These are phyloP conservation scores for Luidia sarsii DNA, from an alignment of 53 echinoderm and acorn worm species.

Conservation along the genomic window DNA sequence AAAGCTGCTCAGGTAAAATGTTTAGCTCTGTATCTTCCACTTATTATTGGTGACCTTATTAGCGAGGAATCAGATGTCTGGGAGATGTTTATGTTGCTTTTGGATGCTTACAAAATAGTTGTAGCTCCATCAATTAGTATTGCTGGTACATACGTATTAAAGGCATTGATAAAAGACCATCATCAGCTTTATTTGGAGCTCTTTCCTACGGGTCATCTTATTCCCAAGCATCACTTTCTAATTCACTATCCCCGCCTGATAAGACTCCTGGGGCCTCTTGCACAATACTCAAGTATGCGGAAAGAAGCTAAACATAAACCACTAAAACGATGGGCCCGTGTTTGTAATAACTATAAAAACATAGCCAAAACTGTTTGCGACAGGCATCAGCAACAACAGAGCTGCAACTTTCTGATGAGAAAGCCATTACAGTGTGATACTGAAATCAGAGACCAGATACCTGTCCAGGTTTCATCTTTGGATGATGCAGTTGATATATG, in stretches of 20 bases:
- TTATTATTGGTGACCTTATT: conserved; percentile 62
- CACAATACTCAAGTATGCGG: conserved; percentile 43
- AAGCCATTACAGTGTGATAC: conserved; percentile 11
- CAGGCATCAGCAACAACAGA: conserved; percentile 58
- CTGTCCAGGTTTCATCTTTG: conserved; percentile 36
- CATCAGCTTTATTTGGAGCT: conserved; percentile 56
- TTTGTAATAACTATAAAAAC: conserved; percentile 52
- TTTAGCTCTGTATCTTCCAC: conserved; percentile 29
- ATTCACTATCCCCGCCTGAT: conserved; percentile 44
- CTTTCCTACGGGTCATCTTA: conserved; percentile 52
- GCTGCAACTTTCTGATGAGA: conserved; percentile 27
- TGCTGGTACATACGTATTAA: conserved; percentile 47
- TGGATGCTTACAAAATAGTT: conserved; percentile 58
- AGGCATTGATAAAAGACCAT: conserved; percentile 61
- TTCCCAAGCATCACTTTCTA: conserved; percentile 68
- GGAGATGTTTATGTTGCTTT: conserved; percentile 49
- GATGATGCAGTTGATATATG: conserved; percentile 27
- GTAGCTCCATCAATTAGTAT: conserved; percentile 49
- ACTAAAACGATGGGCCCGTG: conserved; percentile 53
- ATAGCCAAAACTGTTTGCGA: conserved; percentile 50
- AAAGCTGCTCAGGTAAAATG: conserved; percentile 59
- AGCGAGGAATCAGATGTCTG: conserved; percentile 33
- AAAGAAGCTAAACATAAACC: conserved; percentile 62
- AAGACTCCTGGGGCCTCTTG: conserved; percentile 33
- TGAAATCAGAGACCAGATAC: conserved; percentile 40